Conservation (phyloP, 1,140 invertebrate genomes). For the Drosophila ohnishii region DNA sequence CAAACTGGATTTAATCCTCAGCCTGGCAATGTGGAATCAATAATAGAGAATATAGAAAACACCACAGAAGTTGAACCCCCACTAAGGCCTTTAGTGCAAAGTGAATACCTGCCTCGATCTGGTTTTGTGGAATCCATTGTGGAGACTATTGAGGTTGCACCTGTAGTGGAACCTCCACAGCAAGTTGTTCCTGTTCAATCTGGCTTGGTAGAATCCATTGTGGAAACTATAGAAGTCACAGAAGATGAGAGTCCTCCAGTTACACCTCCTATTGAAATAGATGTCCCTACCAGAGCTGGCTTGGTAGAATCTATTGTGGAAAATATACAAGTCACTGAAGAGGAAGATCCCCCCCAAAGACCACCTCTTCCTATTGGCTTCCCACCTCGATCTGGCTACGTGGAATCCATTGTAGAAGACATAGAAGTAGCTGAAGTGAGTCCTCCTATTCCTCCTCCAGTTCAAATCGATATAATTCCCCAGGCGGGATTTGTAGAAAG, state of each 20-base stretch:
- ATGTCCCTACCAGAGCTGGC: not conserved
- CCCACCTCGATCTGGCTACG: constrained; percentile 10
- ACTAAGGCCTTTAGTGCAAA: not conserved
- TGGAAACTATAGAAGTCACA: constrained; percentile 24
- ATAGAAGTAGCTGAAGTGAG: constrained; percentile 15
- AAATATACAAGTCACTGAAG: constrained; percentile 12
- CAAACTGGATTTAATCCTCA: not conserved
- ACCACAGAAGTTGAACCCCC: constrained; percentile 3
- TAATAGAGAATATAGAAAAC: constrained; percentile 18
- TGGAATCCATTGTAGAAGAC: constrained; percentile 27
- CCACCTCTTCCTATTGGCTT: constrained; percentile 13
- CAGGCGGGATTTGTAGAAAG: constrained; percentile 8
- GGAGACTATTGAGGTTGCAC: constrained; percentile 15
- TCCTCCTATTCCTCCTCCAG: not conserved
- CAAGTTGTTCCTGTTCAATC: not conserved
- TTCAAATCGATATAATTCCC: constrained; percentile 9
- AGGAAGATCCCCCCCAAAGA: not conserved
- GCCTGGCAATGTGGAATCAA: constrained; percentile 4
- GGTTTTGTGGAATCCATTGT: constrained; percentile 30
- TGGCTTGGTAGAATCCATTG: constrained; percentile 18
- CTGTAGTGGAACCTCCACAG: not conserved
- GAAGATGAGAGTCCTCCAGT: not conserved
- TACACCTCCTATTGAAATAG: not conserved
- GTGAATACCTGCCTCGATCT: not conserved
- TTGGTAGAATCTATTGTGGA: constrained; percentile 26